phyloP scores from a whole-genome alignment of 2,113 vertebrate species.

The Heptranchias perlo region DNA sequence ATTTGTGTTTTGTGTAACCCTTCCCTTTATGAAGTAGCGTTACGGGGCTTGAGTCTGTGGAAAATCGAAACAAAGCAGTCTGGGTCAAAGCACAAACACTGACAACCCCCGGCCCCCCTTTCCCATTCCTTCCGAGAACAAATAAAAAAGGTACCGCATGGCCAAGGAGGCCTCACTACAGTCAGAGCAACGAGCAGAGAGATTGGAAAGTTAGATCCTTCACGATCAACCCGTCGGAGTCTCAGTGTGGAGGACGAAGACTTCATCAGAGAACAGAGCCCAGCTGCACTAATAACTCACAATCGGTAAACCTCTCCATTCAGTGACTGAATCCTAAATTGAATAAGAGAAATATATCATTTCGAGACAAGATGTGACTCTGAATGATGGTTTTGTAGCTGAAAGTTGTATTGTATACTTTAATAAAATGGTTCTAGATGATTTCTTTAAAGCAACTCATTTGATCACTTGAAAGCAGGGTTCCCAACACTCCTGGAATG shows the following conservation, averaged over 20 bases:
- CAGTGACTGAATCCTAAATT: neutral
- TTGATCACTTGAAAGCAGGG: neutral
- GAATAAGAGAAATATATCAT: constrained; percentile 31
- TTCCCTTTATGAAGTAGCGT: neutral
- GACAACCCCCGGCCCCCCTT: neutral
- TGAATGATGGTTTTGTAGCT: constrained; percentile 30
- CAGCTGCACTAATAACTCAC: constrained; percentile 26
- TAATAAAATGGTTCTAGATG: constrained; percentile 36
- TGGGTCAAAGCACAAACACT: neutral
- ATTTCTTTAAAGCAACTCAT: constrained; percentile 24
- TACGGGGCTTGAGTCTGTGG: neutral
- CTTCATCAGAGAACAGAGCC: neutral
- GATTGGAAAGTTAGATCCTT: neutral
- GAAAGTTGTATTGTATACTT: constrained; percentile 30
- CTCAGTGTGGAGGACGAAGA: neutral
- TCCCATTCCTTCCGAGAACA: neutral
- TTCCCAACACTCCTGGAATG: too few relatives aligned
- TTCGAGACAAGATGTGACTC: neutral
- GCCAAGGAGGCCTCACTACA: neutral
- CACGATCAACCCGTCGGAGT: neutral
- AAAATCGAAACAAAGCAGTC: neutral
- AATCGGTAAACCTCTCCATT: neutral
- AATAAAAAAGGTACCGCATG: neutral
- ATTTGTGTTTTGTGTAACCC: neutral
- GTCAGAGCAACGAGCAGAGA: neutral